A percentile compares a stretch with the other conserved stretches of the same genome.
Evolutionary conservation across 92 coral and sea anemone genomes (phyloP).

Genomic region (Epizoanthus rinbou): DNA sequence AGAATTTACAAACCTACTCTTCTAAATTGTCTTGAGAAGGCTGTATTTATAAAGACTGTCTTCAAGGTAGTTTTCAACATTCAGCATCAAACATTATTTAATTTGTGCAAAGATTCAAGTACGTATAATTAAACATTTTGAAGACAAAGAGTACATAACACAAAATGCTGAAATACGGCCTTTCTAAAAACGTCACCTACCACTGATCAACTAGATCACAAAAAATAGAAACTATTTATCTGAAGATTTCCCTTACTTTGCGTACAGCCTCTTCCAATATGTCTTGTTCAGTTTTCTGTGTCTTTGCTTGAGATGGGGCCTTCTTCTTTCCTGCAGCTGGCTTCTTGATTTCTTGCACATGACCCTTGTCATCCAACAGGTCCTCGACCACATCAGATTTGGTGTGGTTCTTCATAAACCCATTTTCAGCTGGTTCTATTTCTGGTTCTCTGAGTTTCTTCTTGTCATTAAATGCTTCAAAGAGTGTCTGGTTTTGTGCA

Average conservation of each 20-base stretch:
- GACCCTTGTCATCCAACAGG: conserved; percentile 37
- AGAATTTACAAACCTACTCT: no score
- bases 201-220: no score
- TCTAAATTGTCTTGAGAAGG: no score
- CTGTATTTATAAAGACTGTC: no score
- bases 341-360: conserved; percentile 33
- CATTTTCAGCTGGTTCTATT: conserved; percentile 27
- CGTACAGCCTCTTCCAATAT: conserved; percentile 66
- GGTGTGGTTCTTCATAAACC: conserved; percentile 51
- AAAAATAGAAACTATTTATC: no score
- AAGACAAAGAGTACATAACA: no score
- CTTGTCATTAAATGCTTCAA: conserved; percentile 69
- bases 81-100: no score
- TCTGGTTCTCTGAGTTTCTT: conserved; percentile 35
- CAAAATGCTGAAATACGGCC: no score
- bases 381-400: conserved; percentile 17
- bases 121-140: no score
- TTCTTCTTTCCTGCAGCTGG: conserved; percentile 50
- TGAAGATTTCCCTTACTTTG: conserved; percentile 46
- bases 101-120: no score
- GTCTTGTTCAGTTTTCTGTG: conserved; percentile 74
- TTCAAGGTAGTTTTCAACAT: no score
- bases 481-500: conserved; percentile 82
- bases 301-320: conserved; percentile 53
- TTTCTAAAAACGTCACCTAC: no score